phyloP scores from a whole-genome alignment of 2,113 vertebrate species.

The Terrapene triunguis region DNA sequence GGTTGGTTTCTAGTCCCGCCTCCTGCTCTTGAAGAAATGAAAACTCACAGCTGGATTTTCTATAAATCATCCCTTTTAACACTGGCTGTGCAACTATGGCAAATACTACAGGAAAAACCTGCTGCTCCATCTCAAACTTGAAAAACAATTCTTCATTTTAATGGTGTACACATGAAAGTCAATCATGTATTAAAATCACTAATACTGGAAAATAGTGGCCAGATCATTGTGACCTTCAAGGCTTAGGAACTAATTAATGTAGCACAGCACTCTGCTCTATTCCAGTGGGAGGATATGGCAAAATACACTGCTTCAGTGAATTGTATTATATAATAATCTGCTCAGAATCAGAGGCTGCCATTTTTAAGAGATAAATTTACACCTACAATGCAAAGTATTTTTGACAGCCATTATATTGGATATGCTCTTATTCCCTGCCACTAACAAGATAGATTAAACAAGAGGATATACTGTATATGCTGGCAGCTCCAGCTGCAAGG shows the following conservation, averaged over 20 bases:
- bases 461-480: not conserved
- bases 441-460: not conserved
- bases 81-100: constrained; percentile 70
- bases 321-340: not conserved
- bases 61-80: constrained; percentile 79
- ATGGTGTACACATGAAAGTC: constrained; percentile 61
- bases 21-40: constrained; percentile 79
- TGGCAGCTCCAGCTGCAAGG: constrained; percentile 30
- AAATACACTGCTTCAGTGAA: not conserved
- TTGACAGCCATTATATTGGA: not conserved
- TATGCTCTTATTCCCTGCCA: not conserved
- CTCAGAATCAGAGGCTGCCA: constrained; percentile 37
- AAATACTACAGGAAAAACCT: constrained; percentile 73
- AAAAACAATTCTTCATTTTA: constrained; percentile 67
- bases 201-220: constrained; percentile 70
- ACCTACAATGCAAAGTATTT: constrained; percentile 13
- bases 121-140: constrained; percentile 71
- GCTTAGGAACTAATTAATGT: constrained; percentile 54
- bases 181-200: constrained; percentile 68
- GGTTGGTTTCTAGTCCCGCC: constrained; percentile 80
- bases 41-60: constrained; percentile 86
- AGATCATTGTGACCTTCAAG: constrained; percentile 73
- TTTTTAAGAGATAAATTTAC: constrained; percentile 24
- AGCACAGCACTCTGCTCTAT: constrained; percentile 58
- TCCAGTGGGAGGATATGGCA: constrained; percentile 22